Conservation (phyloP, 2,113 vertebrate species). For the Galbula dea region DNA sequence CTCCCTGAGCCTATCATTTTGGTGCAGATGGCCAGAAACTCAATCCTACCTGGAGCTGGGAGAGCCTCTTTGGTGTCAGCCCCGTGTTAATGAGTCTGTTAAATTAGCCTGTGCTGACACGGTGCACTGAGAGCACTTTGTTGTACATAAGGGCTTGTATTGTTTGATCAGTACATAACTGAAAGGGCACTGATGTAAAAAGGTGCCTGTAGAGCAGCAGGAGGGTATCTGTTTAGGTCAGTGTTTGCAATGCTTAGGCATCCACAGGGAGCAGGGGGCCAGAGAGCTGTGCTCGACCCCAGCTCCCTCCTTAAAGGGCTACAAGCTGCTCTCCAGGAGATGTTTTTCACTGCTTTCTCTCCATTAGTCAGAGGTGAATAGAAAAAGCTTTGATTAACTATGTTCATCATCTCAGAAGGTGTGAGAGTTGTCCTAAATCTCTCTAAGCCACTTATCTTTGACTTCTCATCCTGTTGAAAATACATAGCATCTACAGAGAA, state of each 20-base stretch:
- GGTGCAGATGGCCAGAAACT: slow-evolving; percentile 63
- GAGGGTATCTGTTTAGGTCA: slow-evolving; percentile 41
- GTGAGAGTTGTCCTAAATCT: not conserved
- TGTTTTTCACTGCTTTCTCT: not conserved
- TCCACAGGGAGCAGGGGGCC: not conserved
- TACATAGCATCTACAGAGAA: fast-evolving
- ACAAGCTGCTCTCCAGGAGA: not conserved
- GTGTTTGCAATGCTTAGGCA: slow-evolving; percentile 19
- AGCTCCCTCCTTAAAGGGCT: slow-evolving; percentile 6
- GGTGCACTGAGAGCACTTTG: slow-evolving; percentile 56
- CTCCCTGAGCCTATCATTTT: slow-evolving; percentile 26
- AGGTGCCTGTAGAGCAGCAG: slow-evolving; percentile 50
- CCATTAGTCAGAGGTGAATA: not conserved
- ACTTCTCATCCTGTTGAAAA: not conserved
- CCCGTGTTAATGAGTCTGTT: slow-evolving; percentile 68
- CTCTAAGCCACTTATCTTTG: not conserved
- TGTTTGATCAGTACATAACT: slow-evolving; percentile 65
- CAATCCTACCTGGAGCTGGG: slow-evolving; percentile 51
- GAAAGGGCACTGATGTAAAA: slow-evolving; percentile 49
- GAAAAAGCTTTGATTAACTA: not conserved
- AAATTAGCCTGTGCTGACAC: slow-evolving; percentile 72
- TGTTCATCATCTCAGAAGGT: not conserved
- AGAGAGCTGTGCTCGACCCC: not conserved
- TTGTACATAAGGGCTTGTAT: slow-evolving; percentile 63
- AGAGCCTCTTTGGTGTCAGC: slow-evolving; percentile 64